Base-by-base conservation (phyloP, 2,113 vertebrate genomes). In the Mellivora capensis region DNA sequence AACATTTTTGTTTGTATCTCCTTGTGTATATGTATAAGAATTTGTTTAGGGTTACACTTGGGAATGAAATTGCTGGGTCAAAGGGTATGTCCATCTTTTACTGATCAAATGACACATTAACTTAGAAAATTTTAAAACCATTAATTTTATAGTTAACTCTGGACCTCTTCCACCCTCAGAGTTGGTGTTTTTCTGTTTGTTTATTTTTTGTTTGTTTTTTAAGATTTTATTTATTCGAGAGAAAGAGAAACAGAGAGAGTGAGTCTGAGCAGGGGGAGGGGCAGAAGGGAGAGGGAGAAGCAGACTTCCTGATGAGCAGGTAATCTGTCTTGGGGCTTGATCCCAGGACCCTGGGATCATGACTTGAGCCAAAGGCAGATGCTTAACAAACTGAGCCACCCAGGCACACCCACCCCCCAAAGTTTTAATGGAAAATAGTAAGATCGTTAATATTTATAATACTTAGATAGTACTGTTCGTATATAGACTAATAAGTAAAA, bases 351-450 rank as follows among this genome's bases (percentile, higher is more conserved):
- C 64, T 69, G 64, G 14, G 64, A 69, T 69, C 7, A n/a, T 69
- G 34, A 18, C 64, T 17, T 69, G 34, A 69, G 31, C 34, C 17
- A 29, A n/a, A 20, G 64, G 64, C 64, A 69, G 15, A 69, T 8
- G 17, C 17, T 69, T 69, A 69, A n/a, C 1, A 1, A 9, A 67
- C 64, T 69, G 34, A 69, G 34, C 64, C 34, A n/a, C 34, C 7
- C 34, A 69, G 64, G 64, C 4, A 17, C 34, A 17, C 64, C 18
- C 23, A 21, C 27, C 62, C 62, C 34, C 94, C 42, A 94, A 84
- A 80, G 69, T 93, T 93, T 83, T 81, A 84, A 44, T 93, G 54
- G 29, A 91, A 91, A 90, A 85, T 29, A 88, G 27, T 76, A 91
- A 87, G 25, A 72, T 83, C 37, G 2, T 83, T 88, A 81, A 23